phyloP scores from a whole-genome alignment of 2,797 vertebrate genomes.

The Euthynnus affinis region DNA sequence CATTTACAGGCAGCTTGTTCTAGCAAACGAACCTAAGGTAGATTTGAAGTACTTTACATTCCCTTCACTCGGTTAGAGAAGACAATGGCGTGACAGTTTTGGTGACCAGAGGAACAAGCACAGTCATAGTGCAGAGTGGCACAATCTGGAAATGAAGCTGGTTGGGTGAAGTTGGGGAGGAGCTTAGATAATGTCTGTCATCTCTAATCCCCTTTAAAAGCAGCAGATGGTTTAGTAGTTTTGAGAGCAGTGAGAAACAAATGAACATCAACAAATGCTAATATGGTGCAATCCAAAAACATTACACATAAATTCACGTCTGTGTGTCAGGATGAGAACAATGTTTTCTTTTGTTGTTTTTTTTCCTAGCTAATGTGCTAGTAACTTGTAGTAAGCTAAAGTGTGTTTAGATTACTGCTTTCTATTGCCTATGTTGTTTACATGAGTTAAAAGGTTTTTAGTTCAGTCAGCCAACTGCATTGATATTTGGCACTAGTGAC shows the following conservation, averaged over 20 bases:
- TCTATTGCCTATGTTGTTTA: no score
- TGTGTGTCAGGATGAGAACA: no score
- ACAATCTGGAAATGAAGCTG: not conserved
- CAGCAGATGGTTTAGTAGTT: conserved; percentile 9
- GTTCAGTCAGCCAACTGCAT: no score
- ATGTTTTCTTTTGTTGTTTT: no score
- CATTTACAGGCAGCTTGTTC: conserved; percentile 26
- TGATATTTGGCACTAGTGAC: no score
- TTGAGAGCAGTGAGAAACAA: conserved; percentile 1
- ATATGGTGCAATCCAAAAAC: not conserved
- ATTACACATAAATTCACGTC: not conserved
- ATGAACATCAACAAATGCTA: not conserved
- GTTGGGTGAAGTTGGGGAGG: not conserved
- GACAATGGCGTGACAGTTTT: not conserved
- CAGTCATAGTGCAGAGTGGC: not conserved
- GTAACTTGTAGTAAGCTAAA: no score
- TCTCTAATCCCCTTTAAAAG: conserved; percentile 51
- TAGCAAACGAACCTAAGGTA: conserved; percentile 29
- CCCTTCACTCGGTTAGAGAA: not conserved
- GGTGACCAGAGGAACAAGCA: not conserved
- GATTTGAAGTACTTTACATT: not conserved
- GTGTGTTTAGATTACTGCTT: no score
- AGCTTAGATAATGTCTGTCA: conserved; percentile 40
- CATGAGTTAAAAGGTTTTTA: no score
- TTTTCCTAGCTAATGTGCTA: no score